These are phyloP conservation scores for Nasonovia ribisnigri DNA, from an alignment of 2,888 invertebrate genomes.

Conservation along the genomic window DNA sequence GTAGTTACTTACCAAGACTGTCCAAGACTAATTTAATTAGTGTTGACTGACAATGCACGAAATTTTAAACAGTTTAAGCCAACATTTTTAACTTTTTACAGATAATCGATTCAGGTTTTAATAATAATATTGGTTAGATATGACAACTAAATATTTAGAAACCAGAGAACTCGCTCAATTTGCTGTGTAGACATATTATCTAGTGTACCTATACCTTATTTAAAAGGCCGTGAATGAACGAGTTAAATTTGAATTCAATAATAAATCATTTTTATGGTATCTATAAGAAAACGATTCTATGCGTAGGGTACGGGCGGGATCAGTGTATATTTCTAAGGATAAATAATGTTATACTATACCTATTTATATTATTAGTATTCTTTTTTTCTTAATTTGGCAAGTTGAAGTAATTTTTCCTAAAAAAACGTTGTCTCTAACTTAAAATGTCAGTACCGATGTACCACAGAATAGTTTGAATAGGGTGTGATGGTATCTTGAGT, in stretches of 20 bases:
- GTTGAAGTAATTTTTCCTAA: background rate
- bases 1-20: background rate
- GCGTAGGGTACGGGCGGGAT: background rate
- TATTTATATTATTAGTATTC: background rate
- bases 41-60: background rate
- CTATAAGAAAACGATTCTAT: background rate
- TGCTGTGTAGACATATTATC: background rate
- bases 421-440: background rate
- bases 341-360: background rate
- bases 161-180: background rate
- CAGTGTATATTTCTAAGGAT: background rate
- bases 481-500: background rate
- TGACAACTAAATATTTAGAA: background rate
- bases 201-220: background rate
- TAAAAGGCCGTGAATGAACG: background rate
- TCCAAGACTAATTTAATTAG: background rate
- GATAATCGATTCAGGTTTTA: too few species aligned
- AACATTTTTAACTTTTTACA: background rate
- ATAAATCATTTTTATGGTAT: background rate
- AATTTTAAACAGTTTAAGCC: background rate
- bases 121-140: background rate
- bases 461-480: background rate
- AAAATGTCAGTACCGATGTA: background rate
- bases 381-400: background rate
- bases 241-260: background rate